These are phyloP conservation scores for Romanogobio albipinnatus DNA, from an alignment of 2,113 vertebrate genomes.

Conservation along the genomic window DNA sequence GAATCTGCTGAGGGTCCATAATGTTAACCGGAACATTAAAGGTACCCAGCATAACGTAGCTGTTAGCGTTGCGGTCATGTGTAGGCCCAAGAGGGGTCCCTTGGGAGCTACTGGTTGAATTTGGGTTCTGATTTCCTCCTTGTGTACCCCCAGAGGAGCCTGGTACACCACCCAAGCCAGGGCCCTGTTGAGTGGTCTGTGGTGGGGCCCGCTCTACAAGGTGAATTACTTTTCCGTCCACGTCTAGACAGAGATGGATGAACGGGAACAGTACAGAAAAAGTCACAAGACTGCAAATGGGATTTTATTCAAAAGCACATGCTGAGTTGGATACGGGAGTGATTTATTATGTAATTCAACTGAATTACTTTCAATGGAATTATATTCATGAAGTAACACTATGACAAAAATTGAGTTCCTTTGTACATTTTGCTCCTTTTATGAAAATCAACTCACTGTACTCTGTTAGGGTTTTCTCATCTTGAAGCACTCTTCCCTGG, in stretches of 20 bases:
- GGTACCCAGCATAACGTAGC: constrained; percentile 93
- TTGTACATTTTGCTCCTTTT: not conserved
- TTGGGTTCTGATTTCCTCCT: constrained; percentile 58
- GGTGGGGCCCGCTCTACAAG: constrained; percentile 91
- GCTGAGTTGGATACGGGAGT: not conserved
- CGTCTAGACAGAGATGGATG: constrained; percentile 73
- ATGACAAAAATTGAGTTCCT: not conserved
- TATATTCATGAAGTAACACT: not conserved
- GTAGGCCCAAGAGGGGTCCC: constrained; percentile 74
- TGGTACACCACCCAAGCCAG: constrained; percentile 75
- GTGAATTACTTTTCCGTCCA: constrained; percentile 91
- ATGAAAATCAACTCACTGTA: constrained; percentile 81
- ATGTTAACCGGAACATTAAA: constrained; percentile 92
- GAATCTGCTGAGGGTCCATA: constrained; percentile 82
- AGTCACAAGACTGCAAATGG: not conserved
- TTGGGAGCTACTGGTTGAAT: constrained; percentile 65
- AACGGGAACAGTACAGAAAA: not conserved
- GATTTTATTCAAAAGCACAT: constrained; percentile 18
- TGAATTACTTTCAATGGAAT: not conserved
- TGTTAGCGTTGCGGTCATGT: constrained; percentile 91
- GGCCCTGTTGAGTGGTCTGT: constrained; percentile 81
- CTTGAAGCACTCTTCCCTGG: constrained; percentile 90
- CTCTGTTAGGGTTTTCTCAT: constrained; percentile 89
- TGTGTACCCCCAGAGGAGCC: constrained; percentile 59
- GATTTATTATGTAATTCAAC: not conserved